phyloP scores from a whole-genome alignment of 2,113 vertebrate genomes.

The Lota lota region DNA sequence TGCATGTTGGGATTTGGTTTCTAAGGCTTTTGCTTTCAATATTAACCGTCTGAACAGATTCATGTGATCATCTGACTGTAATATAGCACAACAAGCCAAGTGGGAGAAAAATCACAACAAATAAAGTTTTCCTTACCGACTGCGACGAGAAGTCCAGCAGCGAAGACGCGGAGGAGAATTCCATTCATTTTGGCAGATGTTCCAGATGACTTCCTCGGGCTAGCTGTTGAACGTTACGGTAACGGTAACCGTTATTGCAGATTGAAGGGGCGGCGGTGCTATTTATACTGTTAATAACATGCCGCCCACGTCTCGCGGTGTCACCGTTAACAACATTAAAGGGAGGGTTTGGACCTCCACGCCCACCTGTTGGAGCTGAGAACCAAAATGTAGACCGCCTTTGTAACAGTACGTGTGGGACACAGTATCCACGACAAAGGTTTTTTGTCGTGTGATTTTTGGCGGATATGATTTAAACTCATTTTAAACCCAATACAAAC shows the following conservation, averaged over 20 bases:
- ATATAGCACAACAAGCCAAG: neutral
- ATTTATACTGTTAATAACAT: constrained; percentile 58
- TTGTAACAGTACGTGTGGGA: too few species aligned
- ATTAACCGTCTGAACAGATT: too few species aligned
- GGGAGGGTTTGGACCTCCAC: neutral
- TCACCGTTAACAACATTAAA: constrained; percentile 45
- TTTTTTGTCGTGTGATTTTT: too few species aligned
- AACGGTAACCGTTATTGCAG: constrained; percentile 44
- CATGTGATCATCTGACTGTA: neutral
- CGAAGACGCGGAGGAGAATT: constrained; percentile 47
- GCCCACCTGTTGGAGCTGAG: neutral
- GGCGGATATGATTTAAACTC: too few species aligned
- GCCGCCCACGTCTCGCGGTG: constrained; percentile 18
- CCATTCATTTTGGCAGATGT: constrained; percentile 54
- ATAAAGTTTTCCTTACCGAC: constrained; percentile 44
- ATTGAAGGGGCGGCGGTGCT: neutral
- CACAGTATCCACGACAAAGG: too few species aligned
- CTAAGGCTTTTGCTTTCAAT: too few species aligned
- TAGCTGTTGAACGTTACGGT: neutral
- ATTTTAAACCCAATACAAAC: too few species aligned
- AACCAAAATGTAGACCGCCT: too few species aligned
- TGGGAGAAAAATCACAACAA: neutral
- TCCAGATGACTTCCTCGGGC: too few species aligned
- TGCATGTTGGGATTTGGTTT: too few species aligned
- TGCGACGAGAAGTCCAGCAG: constrained; percentile 52